These are phyloP conservation scores for Larimichthys polyactis DNA, from an alignment of 2,113 vertebrate genomes.

Conservation along the genomic window DNA sequence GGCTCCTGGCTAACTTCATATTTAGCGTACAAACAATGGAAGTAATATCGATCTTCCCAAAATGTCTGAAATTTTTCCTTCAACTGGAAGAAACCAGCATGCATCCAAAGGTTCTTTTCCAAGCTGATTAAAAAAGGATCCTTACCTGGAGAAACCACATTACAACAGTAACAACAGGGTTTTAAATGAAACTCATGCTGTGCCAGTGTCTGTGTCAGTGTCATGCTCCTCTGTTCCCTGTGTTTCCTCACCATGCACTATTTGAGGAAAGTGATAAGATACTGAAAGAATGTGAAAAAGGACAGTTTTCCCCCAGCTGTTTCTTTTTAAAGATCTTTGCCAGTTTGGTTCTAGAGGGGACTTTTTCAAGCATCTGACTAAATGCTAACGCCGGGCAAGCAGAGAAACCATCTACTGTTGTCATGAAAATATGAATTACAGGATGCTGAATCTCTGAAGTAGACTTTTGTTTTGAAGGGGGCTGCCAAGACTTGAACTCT, in stretches of 20 bases:
- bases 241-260: constrained; percentile 28
- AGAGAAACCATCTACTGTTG: constrained; percentile 65
- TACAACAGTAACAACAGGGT: background rate
- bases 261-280: constrained; percentile 66
- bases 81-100: background rate
- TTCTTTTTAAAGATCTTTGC: constrained; percentile 63
- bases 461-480: constrained; percentile 70
- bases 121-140: background rate
- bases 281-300: constrained; percentile 64
- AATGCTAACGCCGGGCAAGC: constrained; percentile 42
- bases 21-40: background rate
- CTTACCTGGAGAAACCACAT: background rate
- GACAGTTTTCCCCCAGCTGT: constrained; percentile 54
- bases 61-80: background rate
- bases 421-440: constrained; percentile 65
- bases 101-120: background rate
- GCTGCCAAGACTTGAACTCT: constrained; percentile 67
- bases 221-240: constrained; percentile 14
- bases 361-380: constrained; percentile 55
- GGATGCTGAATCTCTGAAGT: constrained; percentile 60
- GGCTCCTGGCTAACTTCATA: too few species aligned
- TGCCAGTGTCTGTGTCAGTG: background rate
- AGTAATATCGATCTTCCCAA: background rate
- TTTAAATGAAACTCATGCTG: constrained; percentile 20
- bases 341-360: constrained; percentile 36